Evolutionary conservation across 2,113 vertebrate genomes (phyloP).

Genomic region (Acanthisitta chloris): DNA sequence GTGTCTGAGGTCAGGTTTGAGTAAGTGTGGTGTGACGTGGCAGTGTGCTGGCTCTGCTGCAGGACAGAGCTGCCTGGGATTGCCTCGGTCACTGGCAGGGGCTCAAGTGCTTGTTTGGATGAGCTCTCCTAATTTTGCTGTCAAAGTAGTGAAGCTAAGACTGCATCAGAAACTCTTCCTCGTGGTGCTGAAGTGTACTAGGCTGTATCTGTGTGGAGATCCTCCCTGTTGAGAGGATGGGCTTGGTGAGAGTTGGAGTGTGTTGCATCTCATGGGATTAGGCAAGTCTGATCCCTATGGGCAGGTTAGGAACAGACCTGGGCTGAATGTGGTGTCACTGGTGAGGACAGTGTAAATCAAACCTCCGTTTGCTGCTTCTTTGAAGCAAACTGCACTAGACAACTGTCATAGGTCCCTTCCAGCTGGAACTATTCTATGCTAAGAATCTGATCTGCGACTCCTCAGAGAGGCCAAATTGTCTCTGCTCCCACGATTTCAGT

Average conservation of each 20-base stretch:
- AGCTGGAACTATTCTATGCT: not conserved
- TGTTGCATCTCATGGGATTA: not conserved
- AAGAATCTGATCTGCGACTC: not conserved
- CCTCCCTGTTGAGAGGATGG: not conserved
- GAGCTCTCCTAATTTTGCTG: not conserved
- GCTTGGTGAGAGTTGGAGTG: not conserved
- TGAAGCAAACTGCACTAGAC: not conserved
- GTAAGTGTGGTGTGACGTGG: not conserved
- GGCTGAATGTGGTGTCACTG: not conserved
- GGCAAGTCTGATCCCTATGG: not conserved
- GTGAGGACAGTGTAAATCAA: not conserved
- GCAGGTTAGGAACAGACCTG: not conserved
- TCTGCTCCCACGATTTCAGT: not conserved
- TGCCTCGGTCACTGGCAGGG: not conserved
- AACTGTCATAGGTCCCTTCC: not conserved
- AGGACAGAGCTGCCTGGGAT: not conserved
- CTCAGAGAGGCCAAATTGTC: not conserved
- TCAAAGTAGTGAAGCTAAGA: not conserved
- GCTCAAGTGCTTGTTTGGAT: not conserved
- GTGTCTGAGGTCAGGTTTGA: not conserved
- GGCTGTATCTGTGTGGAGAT: rapidly evolving
- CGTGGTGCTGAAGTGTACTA: not conserved
- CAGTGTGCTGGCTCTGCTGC: not conserved
- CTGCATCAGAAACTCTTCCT: not conserved
- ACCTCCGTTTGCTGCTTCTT: not conserved